Evolutionary conservation across 2,888 invertebrate species (phyloP).

Genomic region (Drosophila rellima): DNA sequence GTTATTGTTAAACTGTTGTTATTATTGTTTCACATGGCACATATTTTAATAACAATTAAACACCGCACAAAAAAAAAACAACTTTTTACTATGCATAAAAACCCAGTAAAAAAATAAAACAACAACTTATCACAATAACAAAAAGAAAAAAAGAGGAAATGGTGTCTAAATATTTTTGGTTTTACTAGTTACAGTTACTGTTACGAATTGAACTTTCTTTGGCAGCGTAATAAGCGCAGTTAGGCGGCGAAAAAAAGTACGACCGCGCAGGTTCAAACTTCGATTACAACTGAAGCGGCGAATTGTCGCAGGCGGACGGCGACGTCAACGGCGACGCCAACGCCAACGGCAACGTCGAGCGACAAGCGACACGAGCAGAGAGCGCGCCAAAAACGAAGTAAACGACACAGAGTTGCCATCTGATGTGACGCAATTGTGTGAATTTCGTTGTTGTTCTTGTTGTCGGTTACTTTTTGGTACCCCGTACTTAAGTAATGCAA

Average conservation of each 20-base stretch:
- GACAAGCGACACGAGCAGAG: slow-evolving; percentile 28
- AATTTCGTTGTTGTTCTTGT: neutral
- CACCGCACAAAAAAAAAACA: slow-evolving; percentile 10
- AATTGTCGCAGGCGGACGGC: slow-evolving; percentile 40
- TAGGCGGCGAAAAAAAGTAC: slow-evolving; percentile 31
- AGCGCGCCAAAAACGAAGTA: slow-evolving; percentile 61
- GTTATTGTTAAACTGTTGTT: slow-evolving; percentile 10
- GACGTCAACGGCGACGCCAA: slow-evolving; percentile 5
- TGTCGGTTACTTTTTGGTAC: neutral
- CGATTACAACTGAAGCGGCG: slow-evolving; percentile 72
- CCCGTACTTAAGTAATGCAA: neutral
- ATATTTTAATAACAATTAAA: slow-evolving; percentile 6
- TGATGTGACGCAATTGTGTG: slow-evolving; percentile 20
- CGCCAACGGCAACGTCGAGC: slow-evolving; percentile 2
- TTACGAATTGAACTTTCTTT: slow-evolving; percentile 27
- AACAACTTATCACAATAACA: slow-evolving; percentile 14
- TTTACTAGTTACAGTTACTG: slow-evolving; percentile 1
- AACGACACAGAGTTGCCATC: slow-evolving; percentile 45
- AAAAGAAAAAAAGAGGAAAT: slow-evolving; percentile 2
- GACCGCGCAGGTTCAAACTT: slow-evolving; percentile 65
- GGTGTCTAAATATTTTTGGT: slow-evolving; percentile 15
- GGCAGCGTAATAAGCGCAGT: slow-evolving; percentile 1
- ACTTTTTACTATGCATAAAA: neutral
- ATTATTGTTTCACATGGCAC: slow-evolving; percentile 3
- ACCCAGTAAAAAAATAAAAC: slow-evolving; percentile 2